phyloP scores from a whole-genome alignment of 1,140 invertebrate genomes.

The Drosophila saltans region DNA sequence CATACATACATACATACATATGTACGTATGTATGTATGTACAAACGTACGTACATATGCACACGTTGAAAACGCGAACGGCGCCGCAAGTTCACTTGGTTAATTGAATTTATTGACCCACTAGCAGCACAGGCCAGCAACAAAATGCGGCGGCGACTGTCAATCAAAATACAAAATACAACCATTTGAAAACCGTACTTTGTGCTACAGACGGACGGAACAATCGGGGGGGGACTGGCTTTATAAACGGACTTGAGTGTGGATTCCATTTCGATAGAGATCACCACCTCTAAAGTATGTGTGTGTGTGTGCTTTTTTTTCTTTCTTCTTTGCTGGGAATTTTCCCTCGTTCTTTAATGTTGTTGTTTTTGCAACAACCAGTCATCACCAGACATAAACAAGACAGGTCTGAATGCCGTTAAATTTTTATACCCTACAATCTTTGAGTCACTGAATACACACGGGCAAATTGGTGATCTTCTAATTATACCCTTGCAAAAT shows the following conservation, averaged over 20 bases:
- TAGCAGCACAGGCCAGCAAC: conserved; percentile 41
- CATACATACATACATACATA: neutral
- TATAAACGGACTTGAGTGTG: conserved; percentile 39
- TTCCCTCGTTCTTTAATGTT: conserved; percentile 4
- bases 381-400: neutral
- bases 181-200: conserved; percentile 58
- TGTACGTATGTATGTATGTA: neutral
- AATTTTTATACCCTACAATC: too few relatives aligned
- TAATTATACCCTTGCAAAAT: too few relatives aligned
- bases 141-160: conserved; percentile 38
- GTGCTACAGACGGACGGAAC: conserved; percentile 31
- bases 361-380: neutral
- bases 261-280: conserved; percentile 59
- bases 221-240: conserved; percentile 6
- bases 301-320: too few relatives aligned
- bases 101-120: conserved; percentile 79
- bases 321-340: conserved; percentile 18
- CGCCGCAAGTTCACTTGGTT: conserved; percentile 77
- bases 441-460: too few relatives aligned
- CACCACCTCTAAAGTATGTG: conserved; percentile 1
- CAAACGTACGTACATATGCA: neutral
- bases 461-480: too few relatives aligned
- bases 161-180: conserved; percentile 48
- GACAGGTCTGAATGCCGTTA: neutral
- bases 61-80: conserved; percentile 31